Evolutionary conservation across 2,797 vertebrate genomes (phyloP).

Genomic region (Thamnophis elegans): DNA sequence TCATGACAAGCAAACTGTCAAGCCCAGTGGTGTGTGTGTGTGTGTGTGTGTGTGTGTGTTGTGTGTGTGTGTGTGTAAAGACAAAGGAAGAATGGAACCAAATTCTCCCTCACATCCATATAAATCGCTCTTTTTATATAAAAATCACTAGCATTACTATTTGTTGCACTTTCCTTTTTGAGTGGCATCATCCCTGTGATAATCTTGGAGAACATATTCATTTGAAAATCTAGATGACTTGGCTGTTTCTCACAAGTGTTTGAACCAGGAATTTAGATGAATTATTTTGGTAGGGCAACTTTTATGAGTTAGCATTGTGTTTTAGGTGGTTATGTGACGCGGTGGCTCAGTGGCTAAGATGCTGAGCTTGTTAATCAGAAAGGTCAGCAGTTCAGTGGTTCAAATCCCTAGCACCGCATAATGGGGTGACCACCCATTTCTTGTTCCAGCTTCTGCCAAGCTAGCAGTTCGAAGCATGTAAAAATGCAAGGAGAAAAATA

Average conservation of each 20-base stretch:
- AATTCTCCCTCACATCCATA: not conserved
- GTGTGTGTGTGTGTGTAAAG: not conserved
- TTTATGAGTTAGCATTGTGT: not conserved
- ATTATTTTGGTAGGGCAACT: not conserved
- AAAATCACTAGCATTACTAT: not conserved
- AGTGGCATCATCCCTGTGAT: not conserved
- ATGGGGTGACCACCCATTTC: too few relatives aligned
- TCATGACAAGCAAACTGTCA: not conserved
- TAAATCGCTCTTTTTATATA: not conserved
- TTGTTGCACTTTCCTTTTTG: not conserved
- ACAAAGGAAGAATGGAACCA: not conserved
- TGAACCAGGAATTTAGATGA: not conserved
- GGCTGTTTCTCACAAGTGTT: not conserved
- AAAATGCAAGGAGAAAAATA: too few relatives aligned
- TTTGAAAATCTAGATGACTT: not conserved
- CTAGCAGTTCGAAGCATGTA: too few relatives aligned
- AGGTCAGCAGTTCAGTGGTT: too few relatives aligned
- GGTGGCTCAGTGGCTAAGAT: too few relatives aligned
- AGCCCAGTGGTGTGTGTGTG: not conserved
- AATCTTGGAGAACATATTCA: not conserved
- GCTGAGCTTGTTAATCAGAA: too few relatives aligned
- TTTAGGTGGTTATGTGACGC: not conserved
- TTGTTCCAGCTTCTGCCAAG: too few relatives aligned
- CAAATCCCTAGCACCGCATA: too few relatives aligned
- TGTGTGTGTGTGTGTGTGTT: not conserved